phyloP scores from a whole-genome alignment of 2,888 invertebrate genomes.

The Clusia tigrina region DNA sequence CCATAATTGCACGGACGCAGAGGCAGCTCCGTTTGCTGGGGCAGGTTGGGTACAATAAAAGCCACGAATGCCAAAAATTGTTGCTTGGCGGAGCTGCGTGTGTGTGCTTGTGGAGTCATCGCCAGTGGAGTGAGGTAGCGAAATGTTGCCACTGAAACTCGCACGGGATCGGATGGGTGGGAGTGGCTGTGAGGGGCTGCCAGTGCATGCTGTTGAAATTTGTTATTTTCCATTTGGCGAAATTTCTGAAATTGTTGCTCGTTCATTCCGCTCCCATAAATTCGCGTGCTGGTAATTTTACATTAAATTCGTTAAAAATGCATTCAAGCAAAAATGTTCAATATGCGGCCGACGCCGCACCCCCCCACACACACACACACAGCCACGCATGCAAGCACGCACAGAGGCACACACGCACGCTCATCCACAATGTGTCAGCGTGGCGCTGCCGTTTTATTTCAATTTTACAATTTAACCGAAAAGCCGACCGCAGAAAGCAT shows the following conservation, averaged over 20 bases:
- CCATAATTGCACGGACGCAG: no score
- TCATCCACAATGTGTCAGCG: neutral
- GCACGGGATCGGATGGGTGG: no score
- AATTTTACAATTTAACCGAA: conserved; percentile 55
- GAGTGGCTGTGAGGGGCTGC: no score
- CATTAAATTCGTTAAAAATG: conserved; percentile 16
- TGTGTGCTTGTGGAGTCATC: no score
- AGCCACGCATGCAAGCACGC: neutral
- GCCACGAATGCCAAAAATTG: no score
- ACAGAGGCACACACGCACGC: neutral
- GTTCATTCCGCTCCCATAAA: neutral
- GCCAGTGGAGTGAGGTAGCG: no score
- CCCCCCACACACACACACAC: neutral
- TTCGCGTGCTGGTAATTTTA: conserved; percentile 7
- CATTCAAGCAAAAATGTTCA: conserved; percentile 24
- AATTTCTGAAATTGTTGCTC: conserved; percentile 5
- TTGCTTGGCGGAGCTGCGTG: no score
- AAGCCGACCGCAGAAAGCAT: conserved; percentile 41
- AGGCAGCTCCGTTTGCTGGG: no score
- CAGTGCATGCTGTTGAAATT: neutral
- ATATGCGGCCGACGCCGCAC: conserved; percentile 6
- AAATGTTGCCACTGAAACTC: no score
- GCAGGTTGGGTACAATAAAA: no score
- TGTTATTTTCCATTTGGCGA: neutral
- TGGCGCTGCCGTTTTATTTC: conserved; percentile 47